A percentile compares a stretch with the other conserved stretches of the same genome.
phyloP scores from a whole-genome alignment of 2,797 vertebrate species.

The Malurus splendens region DNA sequence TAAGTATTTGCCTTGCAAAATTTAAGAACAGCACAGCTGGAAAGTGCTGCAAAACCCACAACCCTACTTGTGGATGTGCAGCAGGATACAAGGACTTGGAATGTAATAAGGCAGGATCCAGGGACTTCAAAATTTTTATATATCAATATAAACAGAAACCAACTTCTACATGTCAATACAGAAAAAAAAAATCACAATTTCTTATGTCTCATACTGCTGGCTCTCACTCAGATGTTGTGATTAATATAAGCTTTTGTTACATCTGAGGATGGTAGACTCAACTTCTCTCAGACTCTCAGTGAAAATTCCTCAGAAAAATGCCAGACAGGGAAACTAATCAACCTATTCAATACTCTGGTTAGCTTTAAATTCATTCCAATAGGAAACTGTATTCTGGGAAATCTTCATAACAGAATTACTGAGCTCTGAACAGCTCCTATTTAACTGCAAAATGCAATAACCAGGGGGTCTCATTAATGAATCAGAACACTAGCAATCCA shows the following conservation, averaged over 20 bases:
- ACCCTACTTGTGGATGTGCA: neutral
- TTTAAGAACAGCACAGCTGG: neutral
- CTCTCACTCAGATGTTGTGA: neutral
- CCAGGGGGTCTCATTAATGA: neutral
- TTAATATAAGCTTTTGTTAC: neutral
- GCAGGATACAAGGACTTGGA: neutral
- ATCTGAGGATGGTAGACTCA: neutral
- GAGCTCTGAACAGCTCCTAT: neutral
- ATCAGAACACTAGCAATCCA: neutral
- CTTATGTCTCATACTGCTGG: neutral
- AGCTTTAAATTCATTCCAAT: neutral
- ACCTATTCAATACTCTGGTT: neutral
- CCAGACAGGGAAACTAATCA: neutral
- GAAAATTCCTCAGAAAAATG: neutral
- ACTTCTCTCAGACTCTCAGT: neutral
- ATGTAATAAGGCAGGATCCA: neutral
- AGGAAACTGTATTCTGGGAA: neutral
- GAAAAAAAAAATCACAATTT: neutral
- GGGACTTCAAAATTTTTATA: neutral
- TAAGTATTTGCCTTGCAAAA: neutral
- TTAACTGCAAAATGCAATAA: neutral
- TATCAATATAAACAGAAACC: neutral
- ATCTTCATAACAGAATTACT: neutral
- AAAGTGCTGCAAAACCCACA: neutral
- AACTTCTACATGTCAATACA: neutral